Evolutionary conservation across 2,113 vertebrate species (phyloP).

Genomic region (Nycticebus coucang): DNA sequence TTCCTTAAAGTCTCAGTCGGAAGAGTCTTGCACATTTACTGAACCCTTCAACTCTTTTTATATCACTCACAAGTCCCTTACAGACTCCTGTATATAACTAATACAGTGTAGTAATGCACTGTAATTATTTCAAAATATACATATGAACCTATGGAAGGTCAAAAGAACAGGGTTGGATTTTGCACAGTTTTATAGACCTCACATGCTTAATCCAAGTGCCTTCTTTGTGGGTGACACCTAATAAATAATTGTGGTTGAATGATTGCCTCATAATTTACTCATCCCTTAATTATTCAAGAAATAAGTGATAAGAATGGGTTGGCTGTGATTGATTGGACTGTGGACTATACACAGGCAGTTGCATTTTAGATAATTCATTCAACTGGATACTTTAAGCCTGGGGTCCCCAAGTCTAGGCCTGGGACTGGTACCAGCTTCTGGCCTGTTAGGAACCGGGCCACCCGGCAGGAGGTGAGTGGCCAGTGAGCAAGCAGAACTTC

Average conservation of each 20-base stretch:
- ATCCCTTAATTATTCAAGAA: slow-evolving; percentile 28
- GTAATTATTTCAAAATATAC: background rate
- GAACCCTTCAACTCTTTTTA: slow-evolving; percentile 3
- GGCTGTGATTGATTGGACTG: background rate
- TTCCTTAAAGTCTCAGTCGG: background rate
- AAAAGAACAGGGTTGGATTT: background rate
- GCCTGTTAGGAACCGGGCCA: too few species aligned
- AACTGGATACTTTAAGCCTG: background rate
- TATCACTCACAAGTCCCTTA: background rate
- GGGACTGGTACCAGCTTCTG: too few species aligned
- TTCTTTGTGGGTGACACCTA: background rate
- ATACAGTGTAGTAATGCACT: background rate
- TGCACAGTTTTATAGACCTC: background rate
- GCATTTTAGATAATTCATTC: background rate
- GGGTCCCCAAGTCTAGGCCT: too few species aligned
- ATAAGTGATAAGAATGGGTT: background rate
- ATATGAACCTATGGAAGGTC: background rate
- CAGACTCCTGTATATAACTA: background rate
- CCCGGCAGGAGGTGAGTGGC: too few species aligned
- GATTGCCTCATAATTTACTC: background rate
- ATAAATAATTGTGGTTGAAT: slow-evolving; percentile 5
- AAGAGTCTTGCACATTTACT: background rate
- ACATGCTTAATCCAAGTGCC: background rate
- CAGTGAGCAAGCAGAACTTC: too few species aligned
- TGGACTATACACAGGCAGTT: background rate